phyloP scores from a whole-genome alignment of 2,113 vertebrate species.

The Neodontobutis hainanensis region DNA sequence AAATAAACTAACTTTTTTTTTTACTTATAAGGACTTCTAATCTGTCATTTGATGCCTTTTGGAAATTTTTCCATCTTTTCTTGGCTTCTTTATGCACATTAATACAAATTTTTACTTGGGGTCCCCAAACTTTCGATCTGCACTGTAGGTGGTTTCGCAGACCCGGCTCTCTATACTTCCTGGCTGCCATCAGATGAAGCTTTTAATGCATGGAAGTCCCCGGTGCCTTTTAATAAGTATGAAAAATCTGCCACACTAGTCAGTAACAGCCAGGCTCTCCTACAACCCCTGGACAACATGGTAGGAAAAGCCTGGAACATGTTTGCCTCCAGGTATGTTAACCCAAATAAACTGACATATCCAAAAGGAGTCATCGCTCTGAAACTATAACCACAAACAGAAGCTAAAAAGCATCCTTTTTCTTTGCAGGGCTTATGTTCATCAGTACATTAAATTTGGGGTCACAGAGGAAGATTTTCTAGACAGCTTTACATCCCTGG shows the following conservation, averaged over 20 bases:
- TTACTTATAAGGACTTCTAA: too few relatives aligned
- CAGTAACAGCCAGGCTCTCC: slow-evolving; percentile 93
- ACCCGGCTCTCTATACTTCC: slow-evolving; percentile 86
- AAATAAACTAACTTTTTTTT: too few relatives aligned
- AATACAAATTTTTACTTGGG: too few relatives aligned
- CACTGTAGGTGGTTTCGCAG: slow-evolving; percentile 85
- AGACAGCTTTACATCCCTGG: slow-evolving; percentile 89
- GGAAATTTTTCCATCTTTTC: too few relatives aligned
- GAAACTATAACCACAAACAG: not conserved
- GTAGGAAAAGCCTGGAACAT: slow-evolving; percentile 97
- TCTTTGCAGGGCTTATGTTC: slow-evolving; percentile 87
- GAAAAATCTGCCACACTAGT: slow-evolving; percentile 90
- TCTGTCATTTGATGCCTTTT: too few relatives aligned
- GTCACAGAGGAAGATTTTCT: slow-evolving; percentile 95
- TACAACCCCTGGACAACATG: slow-evolving; percentile 87
- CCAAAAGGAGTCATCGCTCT: not conserved
- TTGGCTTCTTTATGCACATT: too few relatives aligned
- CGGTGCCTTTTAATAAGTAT: slow-evolving; percentile 88
- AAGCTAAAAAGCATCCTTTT: not conserved
- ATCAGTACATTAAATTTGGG: slow-evolving; percentile 91
- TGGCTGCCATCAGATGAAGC: slow-evolving; percentile 84
- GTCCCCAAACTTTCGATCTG: too few relatives aligned
- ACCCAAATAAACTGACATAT: not conserved
- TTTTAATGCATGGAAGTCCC: slow-evolving; percentile 84
- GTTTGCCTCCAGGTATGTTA: slow-evolving; percentile 95